A percentile compares a stretch with the other conserved stretches of the same genome.
These are phyloP conservation scores for Cephus cinctus DNA, from an alignment of 1,140 invertebrate genomes.

Conservation along the genomic window DNA sequence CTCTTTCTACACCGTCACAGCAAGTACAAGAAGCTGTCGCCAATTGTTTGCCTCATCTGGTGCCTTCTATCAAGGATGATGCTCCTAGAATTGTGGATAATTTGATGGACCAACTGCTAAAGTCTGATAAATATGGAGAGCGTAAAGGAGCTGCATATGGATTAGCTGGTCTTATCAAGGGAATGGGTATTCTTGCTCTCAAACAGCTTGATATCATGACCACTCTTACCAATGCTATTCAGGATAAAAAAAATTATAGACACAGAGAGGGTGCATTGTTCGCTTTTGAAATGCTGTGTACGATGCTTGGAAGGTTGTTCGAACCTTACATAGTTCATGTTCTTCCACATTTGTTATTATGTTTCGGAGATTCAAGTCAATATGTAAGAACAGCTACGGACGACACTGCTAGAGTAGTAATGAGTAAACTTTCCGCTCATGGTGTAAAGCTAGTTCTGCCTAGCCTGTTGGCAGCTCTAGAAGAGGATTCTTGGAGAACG, in stretches of 20 bases:
- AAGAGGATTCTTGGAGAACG: constrained; percentile 98
- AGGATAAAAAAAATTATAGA: constrained; percentile 95
- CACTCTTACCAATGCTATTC: constrained; percentile 89
- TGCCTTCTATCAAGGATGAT: constrained; percentile 88
- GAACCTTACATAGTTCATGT: constrained; percentile 99
- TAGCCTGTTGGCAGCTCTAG: constrained; percentile 86
- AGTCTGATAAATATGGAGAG: constrained; percentile 96
- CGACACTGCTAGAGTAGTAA: constrained; percentile 92
- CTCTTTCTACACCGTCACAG: constrained; percentile 94
- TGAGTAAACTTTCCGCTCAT: constrained; percentile 94
- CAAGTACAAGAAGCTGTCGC: constrained; percentile 97
- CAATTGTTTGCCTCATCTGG: constrained; percentile 91
- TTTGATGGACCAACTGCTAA: constrained; percentile 83
- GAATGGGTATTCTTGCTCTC: constrained; percentile 91
- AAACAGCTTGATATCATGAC: constrained; percentile 97
- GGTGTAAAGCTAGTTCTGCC: constrained; percentile 95
- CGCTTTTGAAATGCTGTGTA: constrained; percentile 96
- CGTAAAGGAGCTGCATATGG: constrained; percentile 89
- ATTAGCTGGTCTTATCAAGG: constrained; percentile 88
- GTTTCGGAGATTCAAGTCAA: constrained; percentile 93
- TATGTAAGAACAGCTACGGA: constrained; percentile 90
- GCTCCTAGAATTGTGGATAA: constrained; percentile 85
- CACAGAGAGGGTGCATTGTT: constrained; percentile 94
- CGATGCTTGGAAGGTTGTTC: constrained; percentile 92
- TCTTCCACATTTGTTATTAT: constrained; percentile 89